Evolutionary conservation across 2,113 vertebrate genomes (phyloP).

Genomic region (Lamprologus callipterus): DNA sequence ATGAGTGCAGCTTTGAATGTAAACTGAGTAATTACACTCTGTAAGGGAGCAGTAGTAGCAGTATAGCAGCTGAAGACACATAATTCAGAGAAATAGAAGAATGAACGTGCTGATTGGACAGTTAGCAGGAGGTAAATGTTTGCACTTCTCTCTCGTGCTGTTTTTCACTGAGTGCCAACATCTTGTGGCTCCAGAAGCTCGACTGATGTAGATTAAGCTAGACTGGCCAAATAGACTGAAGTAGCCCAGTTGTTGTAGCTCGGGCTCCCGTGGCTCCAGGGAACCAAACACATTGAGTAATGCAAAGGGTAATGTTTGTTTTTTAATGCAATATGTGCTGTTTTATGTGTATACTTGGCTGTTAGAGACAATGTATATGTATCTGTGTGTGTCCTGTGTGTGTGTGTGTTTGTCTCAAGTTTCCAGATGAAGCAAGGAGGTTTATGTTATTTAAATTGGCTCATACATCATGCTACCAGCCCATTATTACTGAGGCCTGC

Average conservation of each 20-base stretch:
- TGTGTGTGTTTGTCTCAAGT: constrained; percentile 1
- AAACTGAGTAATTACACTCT: background rate
- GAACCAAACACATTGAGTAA: constrained; percentile 9
- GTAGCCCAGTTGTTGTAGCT: constrained; percentile 47
- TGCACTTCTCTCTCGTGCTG: background rate
- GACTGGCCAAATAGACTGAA: constrained; percentile 47
- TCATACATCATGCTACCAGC: constrained; percentile 43
- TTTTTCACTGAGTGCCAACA: constrained; percentile 25
- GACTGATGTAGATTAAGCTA: constrained; percentile 40
- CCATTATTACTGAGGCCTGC: constrained; percentile 37
- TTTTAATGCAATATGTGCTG: constrained; percentile 6
- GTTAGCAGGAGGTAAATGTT: background rate
- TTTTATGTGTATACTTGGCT: background rate
- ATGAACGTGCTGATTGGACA: background rate
- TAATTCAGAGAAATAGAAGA: background rate
- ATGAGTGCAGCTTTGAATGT: background rate
- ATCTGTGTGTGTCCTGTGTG: background rate
- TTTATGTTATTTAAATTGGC: constrained; percentile 56
- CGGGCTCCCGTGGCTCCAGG: constrained; percentile 16
- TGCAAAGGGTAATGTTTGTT: constrained; percentile 24
- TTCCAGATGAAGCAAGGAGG: constrained; percentile 30
- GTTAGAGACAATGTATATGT: background rate
- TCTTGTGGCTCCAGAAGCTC: constrained; percentile 21
- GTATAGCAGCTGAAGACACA: background rate
- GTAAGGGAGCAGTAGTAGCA: background rate